Percentiles rank a stretch among this genome's conserved stretches.
These are phyloP conservation scores for Ceyx margarethae DNA, from an alignment of 2,113 vertebrate genomes.

Conservation along the genomic window DNA sequence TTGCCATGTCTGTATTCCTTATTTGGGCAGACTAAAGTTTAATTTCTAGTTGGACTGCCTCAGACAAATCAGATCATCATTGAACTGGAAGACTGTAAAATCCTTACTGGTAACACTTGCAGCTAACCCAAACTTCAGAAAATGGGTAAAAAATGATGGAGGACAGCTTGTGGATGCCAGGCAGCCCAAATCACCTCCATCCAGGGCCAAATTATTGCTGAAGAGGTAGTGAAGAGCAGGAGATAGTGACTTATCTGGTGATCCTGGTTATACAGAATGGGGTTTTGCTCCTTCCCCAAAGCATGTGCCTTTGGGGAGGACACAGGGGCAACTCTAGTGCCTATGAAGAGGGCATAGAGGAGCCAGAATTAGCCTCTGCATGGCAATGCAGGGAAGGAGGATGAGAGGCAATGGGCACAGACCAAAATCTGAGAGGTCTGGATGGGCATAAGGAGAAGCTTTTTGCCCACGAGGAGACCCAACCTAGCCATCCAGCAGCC, in stretches of 20 bases:
- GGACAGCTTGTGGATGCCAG: neutral
- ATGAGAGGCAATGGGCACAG: neutral
- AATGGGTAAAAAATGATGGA: neutral
- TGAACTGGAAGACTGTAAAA: neutral
- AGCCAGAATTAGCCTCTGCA: neutral
- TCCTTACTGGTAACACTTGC: neutral
- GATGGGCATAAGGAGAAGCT: neutral
- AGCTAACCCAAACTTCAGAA: neutral
- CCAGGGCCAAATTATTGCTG: neutral
- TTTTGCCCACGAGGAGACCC: neutral
- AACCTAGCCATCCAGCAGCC: neutral
- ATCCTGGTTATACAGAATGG: neutral
- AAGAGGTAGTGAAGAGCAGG: neutral
- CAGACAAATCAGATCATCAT: neutral
- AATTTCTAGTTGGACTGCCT: neutral
- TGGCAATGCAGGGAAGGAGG: rapidly evolving
- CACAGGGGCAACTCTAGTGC: neutral
- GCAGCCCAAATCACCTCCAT: neutral
- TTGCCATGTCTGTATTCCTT: neutral
- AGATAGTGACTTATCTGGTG: neutral
- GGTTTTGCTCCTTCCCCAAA: neutral
- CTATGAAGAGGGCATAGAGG: rapidly evolving
- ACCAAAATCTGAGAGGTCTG: neutral
- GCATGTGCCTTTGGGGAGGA: neutral
- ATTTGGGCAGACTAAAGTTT: neutral